Conservation (phyloP, 2,797 vertebrate species). For the Scyliorhinus canicula region DNA sequence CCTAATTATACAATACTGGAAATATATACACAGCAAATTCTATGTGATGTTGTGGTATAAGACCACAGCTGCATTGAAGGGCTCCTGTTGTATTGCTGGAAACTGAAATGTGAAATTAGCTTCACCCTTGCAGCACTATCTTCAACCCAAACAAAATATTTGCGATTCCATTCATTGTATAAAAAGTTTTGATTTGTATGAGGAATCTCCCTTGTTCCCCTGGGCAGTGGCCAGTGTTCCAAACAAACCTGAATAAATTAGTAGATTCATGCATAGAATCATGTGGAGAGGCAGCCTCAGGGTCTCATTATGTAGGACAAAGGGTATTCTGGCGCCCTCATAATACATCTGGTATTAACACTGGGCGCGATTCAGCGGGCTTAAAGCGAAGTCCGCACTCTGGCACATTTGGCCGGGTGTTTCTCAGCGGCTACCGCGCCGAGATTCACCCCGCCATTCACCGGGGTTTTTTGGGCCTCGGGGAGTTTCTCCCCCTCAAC, state of each 20-base stretch:
- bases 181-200: neutral
- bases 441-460: too few relatives aligned
- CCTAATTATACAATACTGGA: neutral
- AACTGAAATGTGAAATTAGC: neutral
- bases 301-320: neutral
- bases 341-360: neutral
- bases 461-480: too few relatives aligned
- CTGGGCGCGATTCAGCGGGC: too few relatives aligned
- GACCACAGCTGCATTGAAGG: neutral
- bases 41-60: neutral
- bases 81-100: neutral
- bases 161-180: neutral
- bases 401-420: too few relatives aligned
- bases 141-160: neutral
- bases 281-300: neutral
- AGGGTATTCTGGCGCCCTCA: neutral
- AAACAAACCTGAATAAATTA: neutral
- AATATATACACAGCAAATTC: neutral
- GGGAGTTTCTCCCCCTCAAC: too few relatives aligned
- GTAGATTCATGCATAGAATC: neutral
- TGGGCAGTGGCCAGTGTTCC: neutral
- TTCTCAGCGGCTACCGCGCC: too few relatives aligned
- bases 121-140: neutral
- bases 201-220: neutral
- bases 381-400: too few relatives aligned